Conservation (phyloP, 1,140 invertebrate genomes). For the Brachionus rubens region DNA sequence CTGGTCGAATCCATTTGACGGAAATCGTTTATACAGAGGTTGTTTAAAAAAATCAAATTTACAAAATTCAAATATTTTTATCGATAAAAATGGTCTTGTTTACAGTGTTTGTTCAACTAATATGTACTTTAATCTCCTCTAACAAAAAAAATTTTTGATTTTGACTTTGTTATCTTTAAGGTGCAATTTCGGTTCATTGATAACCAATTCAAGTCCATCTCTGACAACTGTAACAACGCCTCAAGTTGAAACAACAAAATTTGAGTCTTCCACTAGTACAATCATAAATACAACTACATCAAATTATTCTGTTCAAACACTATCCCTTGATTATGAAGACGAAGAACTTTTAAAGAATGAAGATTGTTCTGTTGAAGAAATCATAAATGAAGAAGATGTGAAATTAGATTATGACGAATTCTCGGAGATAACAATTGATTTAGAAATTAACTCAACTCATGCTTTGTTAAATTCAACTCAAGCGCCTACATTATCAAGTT, state of each 20-base stretch:
- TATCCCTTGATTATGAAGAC: not conserved
- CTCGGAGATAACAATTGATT: conserved; percentile 4
- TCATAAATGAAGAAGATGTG: not conserved
- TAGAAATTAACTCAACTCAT: not conserved
- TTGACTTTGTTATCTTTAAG: too few relatives aligned
- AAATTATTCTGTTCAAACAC: not conserved
- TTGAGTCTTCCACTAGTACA: not conserved
- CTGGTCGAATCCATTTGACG: not conserved
- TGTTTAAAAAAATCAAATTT: not conserved
- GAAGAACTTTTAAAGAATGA: not conserved
- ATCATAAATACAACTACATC: too few relatives aligned
- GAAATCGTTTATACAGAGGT: conserved; percentile 2
- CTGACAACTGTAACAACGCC: not conserved
- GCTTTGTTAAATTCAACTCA: not conserved
- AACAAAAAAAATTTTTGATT: too few relatives aligned
- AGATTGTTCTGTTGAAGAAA: not conserved
- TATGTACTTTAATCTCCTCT: not conserved
- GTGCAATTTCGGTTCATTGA: too few relatives aligned
- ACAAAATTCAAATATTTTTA: not conserved
- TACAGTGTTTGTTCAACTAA: not conserved
- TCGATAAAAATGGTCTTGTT: not conserved
- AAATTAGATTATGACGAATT: not conserved
- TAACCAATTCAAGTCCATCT: too few relatives aligned
- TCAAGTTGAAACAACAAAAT: not conserved
- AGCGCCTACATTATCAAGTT: not conserved